Conservation (phyloP, 2,888 invertebrate species). For the Frankliniella intonsa region DNA sequence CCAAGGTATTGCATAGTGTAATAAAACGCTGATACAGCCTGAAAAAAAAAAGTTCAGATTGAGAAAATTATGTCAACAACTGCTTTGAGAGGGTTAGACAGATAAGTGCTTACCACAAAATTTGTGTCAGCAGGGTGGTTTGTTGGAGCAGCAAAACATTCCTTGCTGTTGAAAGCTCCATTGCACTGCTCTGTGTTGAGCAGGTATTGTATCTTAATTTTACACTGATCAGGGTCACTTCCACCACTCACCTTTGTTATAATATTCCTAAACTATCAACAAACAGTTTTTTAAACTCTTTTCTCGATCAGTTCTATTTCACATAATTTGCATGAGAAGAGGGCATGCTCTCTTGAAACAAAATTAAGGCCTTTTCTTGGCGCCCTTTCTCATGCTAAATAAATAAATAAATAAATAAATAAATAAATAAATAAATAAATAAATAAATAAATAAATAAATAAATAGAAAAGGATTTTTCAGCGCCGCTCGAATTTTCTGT, state of each 20-base stretch:
- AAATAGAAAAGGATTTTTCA: background rate
- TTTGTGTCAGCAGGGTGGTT: background rate
- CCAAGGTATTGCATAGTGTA: background rate
- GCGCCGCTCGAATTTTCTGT: too few relatives aligned
- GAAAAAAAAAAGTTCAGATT: background rate
- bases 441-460: too few relatives aligned
- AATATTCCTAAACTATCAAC: background rate
- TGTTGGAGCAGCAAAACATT: background rate
- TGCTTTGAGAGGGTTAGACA: background rate
- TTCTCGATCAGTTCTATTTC: too few relatives aligned
- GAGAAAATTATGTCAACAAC: background rate
- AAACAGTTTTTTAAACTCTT: too few relatives aligned
- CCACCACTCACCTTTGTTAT: background rate
- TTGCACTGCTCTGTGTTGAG: background rate
- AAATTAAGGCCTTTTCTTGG: too few relatives aligned
- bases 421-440: too few relatives aligned
- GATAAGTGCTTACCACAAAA: background rate
- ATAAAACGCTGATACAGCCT: background rate
- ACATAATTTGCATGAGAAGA: too few relatives aligned
- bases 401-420: too few relatives aligned
- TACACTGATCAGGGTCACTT: background rate
- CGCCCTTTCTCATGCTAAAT: too few relatives aligned
- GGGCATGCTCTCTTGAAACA: background rate
- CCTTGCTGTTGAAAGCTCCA: background rate
- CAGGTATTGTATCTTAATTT: background rate